Percentiles rank a stretch among this genome's conserved stretches.
These are phyloP conservation scores for Zelostemma sp. DNA, from an alignment of 1,140 invertebrate species.

Conservation along the genomic window DNA sequence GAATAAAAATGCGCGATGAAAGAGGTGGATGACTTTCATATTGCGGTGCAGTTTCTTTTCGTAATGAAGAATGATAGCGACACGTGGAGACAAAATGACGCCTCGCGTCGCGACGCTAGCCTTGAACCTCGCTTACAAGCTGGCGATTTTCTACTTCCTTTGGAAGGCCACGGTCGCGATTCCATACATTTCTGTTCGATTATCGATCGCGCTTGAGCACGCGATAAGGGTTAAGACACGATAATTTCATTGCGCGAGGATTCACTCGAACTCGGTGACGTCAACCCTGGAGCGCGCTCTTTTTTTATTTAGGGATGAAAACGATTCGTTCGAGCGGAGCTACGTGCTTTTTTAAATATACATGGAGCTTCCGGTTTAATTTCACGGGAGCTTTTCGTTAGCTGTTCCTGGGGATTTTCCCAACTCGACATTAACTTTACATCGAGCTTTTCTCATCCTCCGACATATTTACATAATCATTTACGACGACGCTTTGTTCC, in stretches of 20 bases:
- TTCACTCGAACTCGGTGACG: not conserved
- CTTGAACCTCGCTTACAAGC: constrained; percentile 55
- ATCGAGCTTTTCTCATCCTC: no score
- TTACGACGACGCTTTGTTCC: no score
- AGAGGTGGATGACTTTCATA: constrained; percentile 29
- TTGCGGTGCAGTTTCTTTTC: constrained; percentile 18
- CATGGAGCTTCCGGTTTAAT: no score
- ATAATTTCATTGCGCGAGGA: constrained; percentile 16
- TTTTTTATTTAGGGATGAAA: no score
- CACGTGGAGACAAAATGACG: constrained; percentile 33
- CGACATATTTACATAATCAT: no score
- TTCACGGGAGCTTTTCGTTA: no score
- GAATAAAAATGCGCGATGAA: no score
- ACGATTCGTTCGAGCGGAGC: no score
- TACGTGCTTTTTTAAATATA: no score
- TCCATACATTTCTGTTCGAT: constrained; percentile 38
- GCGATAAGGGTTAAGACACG: constrained; percentile 28
- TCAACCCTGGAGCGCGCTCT: no score
- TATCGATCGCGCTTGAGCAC: constrained; percentile 40
- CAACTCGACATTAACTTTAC: no score
- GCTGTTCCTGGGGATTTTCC: no score
- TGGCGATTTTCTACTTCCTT: constrained; percentile 49
- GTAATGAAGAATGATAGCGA: constrained; percentile 22
- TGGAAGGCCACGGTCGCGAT: constrained; percentile 54
- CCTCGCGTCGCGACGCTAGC: constrained; percentile 48